Conservation (phyloP, 1,140 invertebrate genomes). For the Aphis craccivora region DNA sequence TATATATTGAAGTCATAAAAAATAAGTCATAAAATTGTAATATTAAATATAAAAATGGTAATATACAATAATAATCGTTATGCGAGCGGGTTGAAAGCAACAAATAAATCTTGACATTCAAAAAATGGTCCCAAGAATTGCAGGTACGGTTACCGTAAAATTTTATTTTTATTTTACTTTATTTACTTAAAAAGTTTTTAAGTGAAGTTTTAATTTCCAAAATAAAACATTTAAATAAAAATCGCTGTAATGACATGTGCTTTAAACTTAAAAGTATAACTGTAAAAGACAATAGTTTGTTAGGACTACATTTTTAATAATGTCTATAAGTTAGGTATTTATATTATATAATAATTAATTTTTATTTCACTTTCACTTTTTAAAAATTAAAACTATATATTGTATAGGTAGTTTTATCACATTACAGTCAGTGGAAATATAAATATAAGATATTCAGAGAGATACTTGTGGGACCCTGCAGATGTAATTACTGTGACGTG, state of each 20-base stretch:
- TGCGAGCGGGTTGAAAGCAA: not conserved
- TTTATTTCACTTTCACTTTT: not conserved
- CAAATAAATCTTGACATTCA: not conserved
- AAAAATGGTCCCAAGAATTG: not conserved
- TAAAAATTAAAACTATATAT: not conserved
- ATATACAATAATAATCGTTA: not conserved
- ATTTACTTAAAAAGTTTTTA: not conserved
- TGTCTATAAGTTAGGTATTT: not conserved
- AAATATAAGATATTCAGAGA: too few relatives aligned
- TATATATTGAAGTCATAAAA: not conserved
- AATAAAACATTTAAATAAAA: not conserved
- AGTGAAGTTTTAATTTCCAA: not conserved
- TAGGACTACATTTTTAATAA: not conserved
- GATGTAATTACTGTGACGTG: too few relatives aligned
- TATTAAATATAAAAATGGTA: constrained; percentile 2
- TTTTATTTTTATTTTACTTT: not conserved
- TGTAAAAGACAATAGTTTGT: not conserved
- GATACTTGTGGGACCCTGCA: too few relatives aligned
- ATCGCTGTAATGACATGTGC: not conserved
- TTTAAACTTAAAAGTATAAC: not conserved
- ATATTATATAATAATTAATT: not conserved
- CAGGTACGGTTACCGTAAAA: not conserved
- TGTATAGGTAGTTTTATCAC: too few relatives aligned
- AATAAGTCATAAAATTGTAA: not conserved
- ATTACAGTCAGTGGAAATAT: too few relatives aligned